Base-by-base conservation (phyloP, 1,140 invertebrate species). In the Lucilia cuprina region DNA sequence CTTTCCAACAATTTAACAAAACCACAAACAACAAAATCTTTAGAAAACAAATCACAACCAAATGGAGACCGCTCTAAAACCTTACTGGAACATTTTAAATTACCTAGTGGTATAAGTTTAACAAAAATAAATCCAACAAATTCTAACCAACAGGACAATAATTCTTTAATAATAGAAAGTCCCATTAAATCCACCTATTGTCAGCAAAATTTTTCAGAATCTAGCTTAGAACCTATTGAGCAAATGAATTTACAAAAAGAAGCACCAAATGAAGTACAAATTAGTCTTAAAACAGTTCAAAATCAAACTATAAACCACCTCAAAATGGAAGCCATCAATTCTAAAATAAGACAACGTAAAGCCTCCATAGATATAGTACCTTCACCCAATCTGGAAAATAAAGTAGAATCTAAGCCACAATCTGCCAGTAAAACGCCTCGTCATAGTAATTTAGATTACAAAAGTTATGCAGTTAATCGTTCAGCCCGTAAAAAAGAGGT, bases 391-490 rank as follows among this genome's bases (percentile, higher is more conserved):
- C 25, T 30, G 25, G 25, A 3, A 19, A 25, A 21, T 7, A 70
- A 19, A 1, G 7, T 8, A 17, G n/a, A 70, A 21, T 13, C 50
- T 14, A 13, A 55, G 4, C 50, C 7, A 41, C 5, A 34, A 0
- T n/a, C n/a, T 9, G 70, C 19, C 70, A 83, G 5, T n/a, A 35
- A 35, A 83, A 65, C 82, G 21, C 60, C 70, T 9, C 30, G 12
- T 2, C 77, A 25, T 25, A 49, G 7, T 84, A 83, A 47, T 25
- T 87, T 85, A 55, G 83, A 89, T 14, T 50, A 86, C 0, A 89
- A 84, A 17, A 89, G 88, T n/a, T 87, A 89, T 74, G 82, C 85
- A 0, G 89, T 89, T 35, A 78, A 84, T 0, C 86, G 88, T 3
- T 83, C 85, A 14, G 77, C 84, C 0, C 85, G 86, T 12, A 88